These are phyloP conservation scores for Amazona ochrocephala DNA, from an alignment of 2,797 vertebrate genomes.

Conservation along the genomic window DNA sequence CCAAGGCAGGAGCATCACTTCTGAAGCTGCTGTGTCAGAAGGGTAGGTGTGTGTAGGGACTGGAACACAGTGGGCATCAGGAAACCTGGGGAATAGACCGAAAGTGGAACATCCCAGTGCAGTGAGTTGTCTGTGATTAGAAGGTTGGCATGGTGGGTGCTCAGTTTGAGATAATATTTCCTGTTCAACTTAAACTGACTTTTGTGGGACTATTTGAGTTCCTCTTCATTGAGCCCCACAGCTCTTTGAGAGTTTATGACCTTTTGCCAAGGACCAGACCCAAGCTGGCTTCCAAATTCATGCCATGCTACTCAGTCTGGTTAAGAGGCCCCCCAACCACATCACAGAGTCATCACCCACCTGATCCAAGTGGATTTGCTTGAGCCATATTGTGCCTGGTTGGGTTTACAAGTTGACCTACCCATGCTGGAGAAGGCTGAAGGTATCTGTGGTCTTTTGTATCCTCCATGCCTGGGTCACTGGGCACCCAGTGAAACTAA, in stretches of 20 bases:
- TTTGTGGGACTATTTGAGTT: neutral
- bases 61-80: neutral
- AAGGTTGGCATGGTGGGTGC: neutral
- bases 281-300: neutral
- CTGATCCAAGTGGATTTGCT: neutral
- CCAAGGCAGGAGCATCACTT: neutral
- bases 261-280: neutral
- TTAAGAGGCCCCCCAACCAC: neutral
- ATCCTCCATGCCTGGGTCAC: neutral
- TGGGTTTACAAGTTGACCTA: neutral
- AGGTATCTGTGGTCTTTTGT: neutral
- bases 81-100: neutral
- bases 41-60: neutral
- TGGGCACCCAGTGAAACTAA: neutral
- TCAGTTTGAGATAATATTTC: neutral
- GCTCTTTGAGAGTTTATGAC: neutral
- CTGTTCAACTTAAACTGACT: neutral
- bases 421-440: neutral
- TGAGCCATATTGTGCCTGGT: neutral
- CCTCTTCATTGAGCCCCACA: neutral
- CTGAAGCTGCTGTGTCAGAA: neutral
- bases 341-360: neutral
- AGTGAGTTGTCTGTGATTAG: neutral
- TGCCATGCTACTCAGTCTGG: fast-evolving
- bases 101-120: neutral